These are phyloP conservation scores for Drosophila melanica DNA, from an alignment of 1,140 invertebrate genomes.

Conservation along the genomic window DNA sequence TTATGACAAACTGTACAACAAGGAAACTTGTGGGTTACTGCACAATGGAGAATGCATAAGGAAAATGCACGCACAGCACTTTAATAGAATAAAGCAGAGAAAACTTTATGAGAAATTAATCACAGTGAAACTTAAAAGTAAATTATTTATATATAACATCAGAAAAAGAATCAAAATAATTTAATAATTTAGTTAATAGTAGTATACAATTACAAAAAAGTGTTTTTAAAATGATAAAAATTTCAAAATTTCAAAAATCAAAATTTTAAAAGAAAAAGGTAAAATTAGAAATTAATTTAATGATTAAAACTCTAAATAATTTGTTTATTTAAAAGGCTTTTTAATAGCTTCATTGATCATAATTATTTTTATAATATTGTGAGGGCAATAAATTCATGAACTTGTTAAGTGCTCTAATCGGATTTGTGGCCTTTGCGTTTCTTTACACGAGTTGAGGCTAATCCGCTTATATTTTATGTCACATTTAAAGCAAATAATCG, in stretches of 20 bases:
- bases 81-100: not conserved
- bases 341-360: not conserved
- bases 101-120: not conserved
- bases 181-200: not conserved
- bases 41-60: conserved; percentile 5
- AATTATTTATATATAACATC: not conserved
- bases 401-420: conserved; percentile 7
- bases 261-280: not conserved
- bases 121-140: not conserved
- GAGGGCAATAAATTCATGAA: not conserved
- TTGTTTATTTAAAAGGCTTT: not conserved
- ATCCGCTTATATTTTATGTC: conserved; percentile 39
- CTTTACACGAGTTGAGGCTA: conserved; percentile 12
- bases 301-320: not conserved
- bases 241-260: not conserved
- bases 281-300: not conserved
- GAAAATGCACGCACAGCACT: not conserved
- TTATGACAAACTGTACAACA: conserved; percentile 75
- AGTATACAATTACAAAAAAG: too few relatives aligned
- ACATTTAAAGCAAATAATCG: conserved; percentile 22
- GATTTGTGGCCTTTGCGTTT: conserved; percentile 8
- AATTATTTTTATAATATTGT: not conserved
- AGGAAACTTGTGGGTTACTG: conserved; percentile 32
- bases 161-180: not conserved
- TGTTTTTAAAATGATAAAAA: too few relatives aligned